phyloP scores from a whole-genome alignment of 2,888 invertebrate genomes.

The Sinelater perroti region DNA sequence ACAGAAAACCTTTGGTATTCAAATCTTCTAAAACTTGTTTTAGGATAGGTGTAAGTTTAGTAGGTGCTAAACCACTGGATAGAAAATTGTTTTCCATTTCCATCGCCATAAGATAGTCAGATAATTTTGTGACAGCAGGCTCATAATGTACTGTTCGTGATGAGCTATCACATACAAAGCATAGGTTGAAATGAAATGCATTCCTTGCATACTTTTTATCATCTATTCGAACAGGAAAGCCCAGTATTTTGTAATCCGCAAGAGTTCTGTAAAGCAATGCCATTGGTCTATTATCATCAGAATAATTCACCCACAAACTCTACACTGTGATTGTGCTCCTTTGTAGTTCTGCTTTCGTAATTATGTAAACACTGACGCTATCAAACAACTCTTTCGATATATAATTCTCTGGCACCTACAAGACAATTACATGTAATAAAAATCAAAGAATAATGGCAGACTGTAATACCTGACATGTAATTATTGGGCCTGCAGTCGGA shows the following conservation, averaged over 20 bases:
- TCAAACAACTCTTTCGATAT: constrained; percentile 94
- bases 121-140: constrained; percentile 91
- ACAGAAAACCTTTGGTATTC: constrained; percentile 68
- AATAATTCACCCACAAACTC: constrained; percentile 62
- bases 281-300: not conserved
- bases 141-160: constrained; percentile 93
- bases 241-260: constrained; percentile 86
- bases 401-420: constrained; percentile 86
- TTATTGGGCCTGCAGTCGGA: constrained; percentile 82
- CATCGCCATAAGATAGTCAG: constrained; percentile 89
- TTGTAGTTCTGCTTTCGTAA: constrained; percentile 92
- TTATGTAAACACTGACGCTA: constrained; percentile 92
- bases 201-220: constrained; percentile 90
- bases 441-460: too few relatives aligned
- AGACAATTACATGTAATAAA: constrained; percentile 26
- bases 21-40: constrained; percentile 82
- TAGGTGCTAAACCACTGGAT: constrained; percentile 71
- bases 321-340: constrained; percentile 91
- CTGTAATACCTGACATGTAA: constrained; percentile 77
- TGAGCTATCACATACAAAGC: constrained; percentile 92
- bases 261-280: constrained; percentile 65
- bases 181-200: constrained; percentile 94
- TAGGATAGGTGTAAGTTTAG: constrained; percentile 77
- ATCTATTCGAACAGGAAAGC: constrained; percentile 91
- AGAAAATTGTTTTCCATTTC: constrained; percentile 88